These are phyloP conservation scores for Leucoma salicis DNA, from an alignment of 2,888 invertebrate species.

Conservation along the genomic window DNA sequence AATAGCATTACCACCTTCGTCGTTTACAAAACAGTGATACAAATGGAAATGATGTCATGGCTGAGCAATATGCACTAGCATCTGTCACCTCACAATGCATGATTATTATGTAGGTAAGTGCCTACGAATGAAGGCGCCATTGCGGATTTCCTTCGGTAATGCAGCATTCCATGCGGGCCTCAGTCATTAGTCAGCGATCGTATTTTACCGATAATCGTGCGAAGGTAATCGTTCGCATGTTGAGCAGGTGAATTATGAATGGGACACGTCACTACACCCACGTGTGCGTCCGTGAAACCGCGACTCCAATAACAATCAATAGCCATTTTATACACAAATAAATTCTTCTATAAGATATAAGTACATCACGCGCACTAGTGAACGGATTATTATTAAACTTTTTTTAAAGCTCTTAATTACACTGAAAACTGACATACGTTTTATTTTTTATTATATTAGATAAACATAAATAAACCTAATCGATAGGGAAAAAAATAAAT, in stretches of 20 bases:
- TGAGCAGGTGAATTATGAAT: constrained; percentile 68
- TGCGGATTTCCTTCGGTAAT: constrained; percentile 77
- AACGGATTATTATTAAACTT: too few relatives aligned
- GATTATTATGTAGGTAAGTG: constrained; percentile 48
- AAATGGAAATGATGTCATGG: constrained; percentile 68
- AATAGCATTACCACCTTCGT: constrained; percentile 9
- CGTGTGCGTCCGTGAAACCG: constrained; percentile 31
- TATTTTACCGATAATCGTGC: constrained; percentile 53
- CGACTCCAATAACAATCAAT: constrained; percentile 27
- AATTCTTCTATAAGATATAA: background rate
- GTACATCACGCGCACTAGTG: too few relatives aligned
- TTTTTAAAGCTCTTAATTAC: too few relatives aligned
- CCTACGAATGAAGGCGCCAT: constrained; percentile 57
- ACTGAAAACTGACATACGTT: too few relatives aligned
- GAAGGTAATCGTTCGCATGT: constrained; percentile 49
- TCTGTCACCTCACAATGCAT: constrained; percentile 38
- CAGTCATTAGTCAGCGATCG: constrained; percentile 61
- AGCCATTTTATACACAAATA: background rate
- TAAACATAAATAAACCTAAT: too few relatives aligned
- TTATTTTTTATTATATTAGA: too few relatives aligned
- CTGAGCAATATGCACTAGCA: constrained; percentile 46
- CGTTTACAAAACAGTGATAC: constrained; percentile 34
- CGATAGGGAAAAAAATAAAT: too few relatives aligned
- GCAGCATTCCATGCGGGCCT: constrained; percentile 71
- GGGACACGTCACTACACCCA: constrained; percentile 56